Conservation (phyloP, 2,888 invertebrate species). For the Orchestes rusci region DNA sequence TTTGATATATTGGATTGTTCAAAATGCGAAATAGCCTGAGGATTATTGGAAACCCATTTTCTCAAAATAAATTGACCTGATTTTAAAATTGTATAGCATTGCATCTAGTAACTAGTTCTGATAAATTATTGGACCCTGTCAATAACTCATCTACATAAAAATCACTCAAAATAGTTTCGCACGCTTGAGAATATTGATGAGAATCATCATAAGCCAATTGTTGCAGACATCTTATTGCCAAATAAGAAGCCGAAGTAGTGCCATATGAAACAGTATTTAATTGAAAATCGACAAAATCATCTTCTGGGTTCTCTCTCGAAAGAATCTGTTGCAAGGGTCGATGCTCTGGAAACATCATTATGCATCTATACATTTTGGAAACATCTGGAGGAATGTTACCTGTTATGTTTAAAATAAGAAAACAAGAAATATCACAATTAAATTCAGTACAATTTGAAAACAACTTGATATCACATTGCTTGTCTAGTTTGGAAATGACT, state of each 20-base stretch:
- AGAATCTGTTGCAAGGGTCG: slow-evolving; percentile 33
- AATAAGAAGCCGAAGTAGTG: slow-evolving; percentile 29
- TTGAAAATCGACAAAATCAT: no score
- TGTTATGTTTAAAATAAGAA: slow-evolving; percentile 11
- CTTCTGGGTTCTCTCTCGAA: slow-evolving; percentile 30
- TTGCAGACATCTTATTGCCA: slow-evolving; percentile 28
- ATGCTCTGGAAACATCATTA: slow-evolving; percentile 9
- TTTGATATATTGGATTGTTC: not conserved
- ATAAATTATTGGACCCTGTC: slow-evolving; percentile 21
- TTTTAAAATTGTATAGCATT: slow-evolving; percentile 3
- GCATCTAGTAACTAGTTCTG: slow-evolving; percentile 3
- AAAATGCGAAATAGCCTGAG: not conserved
- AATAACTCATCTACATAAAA: slow-evolving; percentile 35
- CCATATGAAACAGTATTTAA: slow-evolving; percentile 36
- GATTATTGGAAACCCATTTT: slow-evolving; percentile 14
- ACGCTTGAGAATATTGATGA: slow-evolving; percentile 16
- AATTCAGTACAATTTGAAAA: no score
- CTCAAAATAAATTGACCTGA: slow-evolving; percentile 11
- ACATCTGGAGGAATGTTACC: slow-evolving; percentile 10
- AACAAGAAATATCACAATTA: slow-evolving; percentile 8
- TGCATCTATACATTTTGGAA: slow-evolving; percentile 14
- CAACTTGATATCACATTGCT: no score
- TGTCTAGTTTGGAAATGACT: no score
- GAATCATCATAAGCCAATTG: slow-evolving; percentile 27
- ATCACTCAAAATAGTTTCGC: slow-evolving; percentile 23